phyloP scores from a whole-genome alignment of 2,888 invertebrate genomes.

The Tetropium fuscum region DNA sequence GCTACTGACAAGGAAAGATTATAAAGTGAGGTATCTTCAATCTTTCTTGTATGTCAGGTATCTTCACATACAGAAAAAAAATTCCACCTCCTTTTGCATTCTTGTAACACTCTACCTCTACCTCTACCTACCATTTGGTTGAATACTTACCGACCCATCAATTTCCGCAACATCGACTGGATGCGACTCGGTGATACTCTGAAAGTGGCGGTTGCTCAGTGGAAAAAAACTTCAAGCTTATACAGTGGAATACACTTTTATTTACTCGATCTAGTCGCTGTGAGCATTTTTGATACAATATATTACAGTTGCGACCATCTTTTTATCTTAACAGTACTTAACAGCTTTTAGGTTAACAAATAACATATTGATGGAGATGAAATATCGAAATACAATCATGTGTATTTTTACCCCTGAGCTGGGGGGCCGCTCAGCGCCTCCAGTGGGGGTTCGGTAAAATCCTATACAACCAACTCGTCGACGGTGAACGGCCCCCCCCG shows the following conservation, averaged over 20 bases:
- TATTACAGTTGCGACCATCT: conserved; percentile 66
- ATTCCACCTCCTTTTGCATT: too few species aligned
- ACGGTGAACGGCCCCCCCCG: too few species aligned
- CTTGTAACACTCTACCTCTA: not conserved
- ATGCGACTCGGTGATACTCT: too few species aligned
- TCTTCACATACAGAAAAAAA: too few species aligned
- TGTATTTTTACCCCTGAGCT: conserved; percentile 51
- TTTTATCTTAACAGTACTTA: conserved; percentile 67
- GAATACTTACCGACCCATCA: too few species aligned
- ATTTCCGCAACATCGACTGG: too few species aligned
- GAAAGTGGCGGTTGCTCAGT: too few species aligned
- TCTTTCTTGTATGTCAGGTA: too few species aligned
- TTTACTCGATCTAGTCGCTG: conserved; percentile 64
- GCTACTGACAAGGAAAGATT: too few species aligned
- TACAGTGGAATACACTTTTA: conserved; percentile 64
- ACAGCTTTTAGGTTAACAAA: conserved; percentile 68
- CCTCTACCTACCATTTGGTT: too few species aligned
- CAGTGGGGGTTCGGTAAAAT: conserved; percentile 38
- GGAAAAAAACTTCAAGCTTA: not conserved
- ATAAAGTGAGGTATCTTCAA: too few species aligned
- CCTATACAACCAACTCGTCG: conserved; percentile 46
- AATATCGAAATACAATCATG: conserved; percentile 62
- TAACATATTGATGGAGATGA: conserved; percentile 67
- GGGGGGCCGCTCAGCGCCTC: conserved; percentile 28
- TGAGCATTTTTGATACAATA: conserved; percentile 67